A percentile compares a stretch with the other conserved stretches of the same genome.
Evolutionary conservation across 2,113 vertebrate species (phyloP).

Genomic region (Poeciliopsis turrubarensis): DNA sequence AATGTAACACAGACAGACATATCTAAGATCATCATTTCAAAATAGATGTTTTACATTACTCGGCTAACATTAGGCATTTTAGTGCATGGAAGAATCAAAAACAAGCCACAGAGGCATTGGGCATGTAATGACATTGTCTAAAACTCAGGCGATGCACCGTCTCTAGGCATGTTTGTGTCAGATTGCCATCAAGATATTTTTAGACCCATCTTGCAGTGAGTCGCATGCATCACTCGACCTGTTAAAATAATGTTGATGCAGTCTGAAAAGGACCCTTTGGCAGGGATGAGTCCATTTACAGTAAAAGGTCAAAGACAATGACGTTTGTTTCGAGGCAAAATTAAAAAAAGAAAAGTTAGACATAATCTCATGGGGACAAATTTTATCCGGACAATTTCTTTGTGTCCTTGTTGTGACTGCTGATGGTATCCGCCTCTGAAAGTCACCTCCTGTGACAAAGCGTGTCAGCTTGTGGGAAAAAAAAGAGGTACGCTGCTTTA

Average conservation of each 20-base stretch:
- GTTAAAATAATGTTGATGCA: not conserved
- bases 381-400: constrained; percentile 1
- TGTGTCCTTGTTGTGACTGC: constrained; percentile 12
- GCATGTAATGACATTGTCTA: not conserved
- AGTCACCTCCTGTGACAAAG: constrained; percentile 38
- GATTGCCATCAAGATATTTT: not conserved
- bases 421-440: constrained; percentile 13
- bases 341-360: not conserved
- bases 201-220: not conserved
- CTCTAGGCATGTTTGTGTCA: constrained; percentile 11
- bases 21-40: not conserved
- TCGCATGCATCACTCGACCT: not conserved
- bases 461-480: constrained; percentile 34
- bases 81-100: not conserved
- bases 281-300: not conserved
- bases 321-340: not conserved
- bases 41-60: not conserved
- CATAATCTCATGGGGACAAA: not conserved
- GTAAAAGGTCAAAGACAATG: not conserved
- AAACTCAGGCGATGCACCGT: not conserved
- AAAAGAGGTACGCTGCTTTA: constrained; percentile 36
- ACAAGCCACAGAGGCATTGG: not conserved
- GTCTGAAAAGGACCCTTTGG: not conserved
- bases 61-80: not conserved
- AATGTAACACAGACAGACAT: not conserved